Conservation (phyloP, 2,888 invertebrate genomes). For the Macrophya annulata region DNA sequence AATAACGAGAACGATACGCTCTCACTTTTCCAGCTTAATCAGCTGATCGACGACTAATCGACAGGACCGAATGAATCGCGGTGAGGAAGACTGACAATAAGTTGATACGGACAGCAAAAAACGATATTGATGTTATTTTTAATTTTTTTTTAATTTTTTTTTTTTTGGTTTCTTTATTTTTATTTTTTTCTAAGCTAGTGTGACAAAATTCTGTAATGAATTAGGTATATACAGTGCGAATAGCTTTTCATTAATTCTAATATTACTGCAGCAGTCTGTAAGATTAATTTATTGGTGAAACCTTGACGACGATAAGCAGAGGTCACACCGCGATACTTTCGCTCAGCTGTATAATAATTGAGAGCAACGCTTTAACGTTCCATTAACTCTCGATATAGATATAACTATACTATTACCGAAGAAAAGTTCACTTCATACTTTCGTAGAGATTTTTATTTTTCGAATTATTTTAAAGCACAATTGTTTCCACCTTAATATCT, state of each 20-base stretch:
- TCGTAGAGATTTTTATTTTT: background rate
- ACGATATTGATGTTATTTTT: background rate
- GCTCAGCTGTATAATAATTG: conserved; percentile 21
- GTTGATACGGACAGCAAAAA: background rate
- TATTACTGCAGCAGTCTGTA: background rate
- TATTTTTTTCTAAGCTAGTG: background rate
- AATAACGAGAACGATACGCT: conserved; percentile 43
- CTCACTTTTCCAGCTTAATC: conserved; percentile 35
- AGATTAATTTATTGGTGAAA: conserved; percentile 14
- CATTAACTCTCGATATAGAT: background rate
- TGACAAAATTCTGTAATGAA: background rate
- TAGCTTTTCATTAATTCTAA: background rate
- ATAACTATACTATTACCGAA: background rate
- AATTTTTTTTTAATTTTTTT: background rate
- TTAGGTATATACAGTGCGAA: background rate
- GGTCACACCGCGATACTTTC: conserved; percentile 16
- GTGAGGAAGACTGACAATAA: background rate
- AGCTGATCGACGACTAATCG: conserved; percentile 25
- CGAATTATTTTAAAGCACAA: background rate
- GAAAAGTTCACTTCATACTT: background rate
- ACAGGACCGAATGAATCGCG: conserved; percentile 23
- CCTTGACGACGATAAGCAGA: conserved; percentile 40
- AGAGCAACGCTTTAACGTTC: background rate
- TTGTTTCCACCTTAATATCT: no score
- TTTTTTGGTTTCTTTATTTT: background rate